Percentiles rank a stretch among this genome's conserved stretches.
Conservation (phyloP, 2,888 invertebrate genomes). For the Tethea ocularis region DNA sequence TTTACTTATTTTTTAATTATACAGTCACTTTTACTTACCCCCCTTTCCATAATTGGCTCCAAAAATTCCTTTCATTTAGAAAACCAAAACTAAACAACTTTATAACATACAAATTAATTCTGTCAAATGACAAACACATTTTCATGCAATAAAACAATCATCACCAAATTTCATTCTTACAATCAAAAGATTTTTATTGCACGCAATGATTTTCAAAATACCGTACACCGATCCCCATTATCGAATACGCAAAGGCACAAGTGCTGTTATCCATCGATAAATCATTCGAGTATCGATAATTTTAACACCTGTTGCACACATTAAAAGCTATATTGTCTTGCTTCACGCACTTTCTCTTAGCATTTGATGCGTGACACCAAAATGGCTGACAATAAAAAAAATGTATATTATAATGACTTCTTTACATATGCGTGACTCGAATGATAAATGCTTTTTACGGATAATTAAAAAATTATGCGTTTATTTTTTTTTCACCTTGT, state of each 20-base stretch:
- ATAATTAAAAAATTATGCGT: conserved; percentile 42
- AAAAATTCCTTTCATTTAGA: no score
- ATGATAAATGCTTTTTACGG: conserved; percentile 32
- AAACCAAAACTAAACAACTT: not conserved
- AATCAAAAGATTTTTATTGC: conserved; percentile 7
- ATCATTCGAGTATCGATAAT: conserved; percentile 9
- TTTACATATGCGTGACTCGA: conserved; percentile 22
- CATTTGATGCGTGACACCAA: conserved; percentile 18
- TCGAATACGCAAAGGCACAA: conserved; percentile 12
- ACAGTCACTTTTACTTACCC: not conserved
- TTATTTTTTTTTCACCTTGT: conserved; percentile 1
- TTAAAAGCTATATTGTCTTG: conserved; percentile 45
- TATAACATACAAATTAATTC: not conserved
- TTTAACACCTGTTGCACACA: conserved; percentile 24
- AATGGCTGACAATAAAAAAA: conserved; percentile 32
- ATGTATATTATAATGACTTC: conserved; percentile 26
- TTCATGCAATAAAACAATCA: conserved; percentile 5
- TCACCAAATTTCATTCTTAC: not conserved
- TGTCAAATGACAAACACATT: conserved; percentile 2
- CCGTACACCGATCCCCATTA: conserved; percentile 6
- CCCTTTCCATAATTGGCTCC: not conserved
- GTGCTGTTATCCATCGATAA: conserved; percentile 10
- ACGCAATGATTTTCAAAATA: conserved; percentile 1
- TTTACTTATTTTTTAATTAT: not conserved
- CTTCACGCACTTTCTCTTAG: conserved; percentile 42